Evolutionary conservation across 2,113 vertebrate species (phyloP).

Genomic region (Campylorhamphus procurvoides): DNA sequence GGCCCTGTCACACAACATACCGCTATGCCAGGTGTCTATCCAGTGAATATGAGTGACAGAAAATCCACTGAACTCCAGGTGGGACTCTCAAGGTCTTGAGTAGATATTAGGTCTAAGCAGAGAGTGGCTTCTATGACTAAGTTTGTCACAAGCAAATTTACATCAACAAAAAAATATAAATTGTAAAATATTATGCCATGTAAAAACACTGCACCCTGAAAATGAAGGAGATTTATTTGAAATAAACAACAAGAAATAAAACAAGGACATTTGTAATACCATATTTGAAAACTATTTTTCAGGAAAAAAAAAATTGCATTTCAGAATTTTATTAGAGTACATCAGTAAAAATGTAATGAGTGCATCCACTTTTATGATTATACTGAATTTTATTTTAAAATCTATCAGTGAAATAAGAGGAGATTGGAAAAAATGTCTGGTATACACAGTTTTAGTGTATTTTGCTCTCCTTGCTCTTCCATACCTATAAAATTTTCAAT

Average conservation of each 20-base stretch:
- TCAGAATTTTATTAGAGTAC: conserved; percentile 21
- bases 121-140: background rate
- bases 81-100: background rate
- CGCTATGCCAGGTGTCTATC: background rate
- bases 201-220: background rate
- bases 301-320: background rate
- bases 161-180: background rate
- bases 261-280: background rate
- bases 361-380: conserved; percentile 20
- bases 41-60: background rate
- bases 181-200: background rate
- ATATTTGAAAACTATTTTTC: background rate
- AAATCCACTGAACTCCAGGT: background rate
- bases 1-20: too few species aligned
- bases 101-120: background rate
- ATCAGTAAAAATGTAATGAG: conserved; percentile 7
- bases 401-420: background rate
- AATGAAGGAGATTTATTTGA: background rate
- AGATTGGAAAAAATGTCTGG: background rate
- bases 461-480: background rate
- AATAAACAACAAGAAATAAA: background rate
- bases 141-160: background rate
- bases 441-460: background rate
- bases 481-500: background rate
- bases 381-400: background rate